Conservation (phyloP, 1,140 invertebrate genomes). For the Conus ventricosus region DNA sequence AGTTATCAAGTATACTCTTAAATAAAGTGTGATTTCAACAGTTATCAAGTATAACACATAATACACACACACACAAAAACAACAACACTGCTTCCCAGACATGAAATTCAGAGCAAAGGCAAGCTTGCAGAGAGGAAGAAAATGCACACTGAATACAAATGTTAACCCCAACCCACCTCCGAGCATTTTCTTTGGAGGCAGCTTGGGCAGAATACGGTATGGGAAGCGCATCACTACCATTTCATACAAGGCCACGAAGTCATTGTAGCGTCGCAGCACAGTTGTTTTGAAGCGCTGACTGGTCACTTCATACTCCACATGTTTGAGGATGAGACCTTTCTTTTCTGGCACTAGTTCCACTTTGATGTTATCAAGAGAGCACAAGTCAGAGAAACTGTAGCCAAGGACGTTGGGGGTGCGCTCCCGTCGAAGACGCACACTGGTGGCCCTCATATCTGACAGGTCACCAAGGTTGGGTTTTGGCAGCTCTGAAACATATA, state of each 20-base stretch:
- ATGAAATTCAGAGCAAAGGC: no score
- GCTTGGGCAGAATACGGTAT: slow-evolving; percentile 85
- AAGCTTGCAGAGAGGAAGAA: no score
- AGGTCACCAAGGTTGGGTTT: slow-evolving; percentile 80
- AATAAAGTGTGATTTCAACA: no score
- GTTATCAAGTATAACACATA: no score
- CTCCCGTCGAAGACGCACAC: slow-evolving; percentile 77
- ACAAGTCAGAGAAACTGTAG: slow-evolving; percentile 79
- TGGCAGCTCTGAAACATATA: slow-evolving; percentile 78
- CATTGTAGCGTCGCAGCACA: slow-evolving; percentile 87
- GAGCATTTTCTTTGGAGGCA: slow-evolving; percentile 83
- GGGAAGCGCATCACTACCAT: slow-evolving; percentile 85
- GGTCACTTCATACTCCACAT: slow-evolving; percentile 87
- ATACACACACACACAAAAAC: no score
- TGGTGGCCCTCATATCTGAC: slow-evolving; percentile 77
- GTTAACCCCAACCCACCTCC: slow-evolving; percentile 76
- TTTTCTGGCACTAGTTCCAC: slow-evolving; percentile 87
- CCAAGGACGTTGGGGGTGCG: slow-evolving; percentile 79
- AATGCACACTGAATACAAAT: no score
- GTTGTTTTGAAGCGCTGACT: slow-evolving; percentile 76
- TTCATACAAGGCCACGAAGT: slow-evolving; percentile 88
- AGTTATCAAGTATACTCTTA: no score
- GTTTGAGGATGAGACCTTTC: slow-evolving; percentile 90
- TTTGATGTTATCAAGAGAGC: slow-evolving; percentile 80
- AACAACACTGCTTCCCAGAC: no score